A percentile compares a stretch with the other conserved stretches of the same genome.
phyloP scores from a whole-genome alignment of 2,888 invertebrate species.

The Watsonalla cultraria region DNA sequence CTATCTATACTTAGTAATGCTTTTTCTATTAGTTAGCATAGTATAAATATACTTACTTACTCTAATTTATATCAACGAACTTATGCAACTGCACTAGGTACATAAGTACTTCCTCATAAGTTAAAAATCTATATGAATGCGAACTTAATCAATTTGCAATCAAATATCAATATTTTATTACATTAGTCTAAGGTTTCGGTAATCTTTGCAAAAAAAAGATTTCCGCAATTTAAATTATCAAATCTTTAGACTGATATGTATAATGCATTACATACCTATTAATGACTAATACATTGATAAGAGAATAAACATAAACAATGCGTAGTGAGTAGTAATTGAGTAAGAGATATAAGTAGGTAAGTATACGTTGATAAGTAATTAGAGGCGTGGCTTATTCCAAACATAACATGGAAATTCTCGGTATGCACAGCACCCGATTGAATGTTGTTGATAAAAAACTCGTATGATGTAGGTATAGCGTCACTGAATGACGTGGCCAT shows the following conservation, averaged over 20 bases:
- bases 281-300: background rate
- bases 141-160: background rate
- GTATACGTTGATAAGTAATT: constrained; percentile 11
- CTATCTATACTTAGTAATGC: background rate
- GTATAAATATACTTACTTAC: too few relatives aligned
- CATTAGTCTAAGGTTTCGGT: too few relatives aligned
- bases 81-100: background rate
- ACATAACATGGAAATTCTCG: constrained; percentile 24
- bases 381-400: constrained; percentile 32
- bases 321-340: constrained; percentile 14
- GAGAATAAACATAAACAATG: constrained; percentile 7
- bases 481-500: constrained; percentile 53
- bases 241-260: background rate
- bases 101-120: background rate
- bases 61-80: background rate
- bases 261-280: background rate
- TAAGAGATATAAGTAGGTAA: constrained; percentile 19
- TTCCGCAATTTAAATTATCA: background rate
- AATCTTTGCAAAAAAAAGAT: background rate
- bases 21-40: background rate
- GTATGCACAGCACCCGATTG: constrained; percentile 20
- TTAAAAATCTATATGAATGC: background rate
- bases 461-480: constrained; percentile 51
- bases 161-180: background rate
- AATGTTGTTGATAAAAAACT: constrained; percentile 42